Conservation (phyloP, 2,888 invertebrate genomes). For the Alentia gelatinosa region DNA sequence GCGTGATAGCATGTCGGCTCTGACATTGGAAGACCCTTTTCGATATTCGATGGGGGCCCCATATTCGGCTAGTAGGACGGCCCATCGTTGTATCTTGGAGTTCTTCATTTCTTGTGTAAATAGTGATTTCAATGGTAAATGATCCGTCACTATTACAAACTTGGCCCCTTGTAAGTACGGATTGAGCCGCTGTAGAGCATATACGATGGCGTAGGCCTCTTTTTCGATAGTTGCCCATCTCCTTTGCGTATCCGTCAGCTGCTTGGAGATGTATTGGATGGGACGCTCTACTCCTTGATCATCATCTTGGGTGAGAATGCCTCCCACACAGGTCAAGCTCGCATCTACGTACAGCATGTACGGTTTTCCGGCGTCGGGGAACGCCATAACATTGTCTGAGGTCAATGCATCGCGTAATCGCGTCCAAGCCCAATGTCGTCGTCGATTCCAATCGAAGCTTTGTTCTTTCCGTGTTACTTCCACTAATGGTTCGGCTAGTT, state of each 20-base stretch:
- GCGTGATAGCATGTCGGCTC: slow-evolving; percentile 46
- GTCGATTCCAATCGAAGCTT: neutral
- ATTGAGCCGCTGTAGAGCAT: neutral
- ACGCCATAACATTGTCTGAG: slow-evolving; percentile 26
- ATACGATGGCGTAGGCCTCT: slow-evolving; percentile 37
- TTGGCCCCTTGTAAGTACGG: slow-evolving; percentile 24
- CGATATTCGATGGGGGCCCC: slow-evolving; percentile 10
- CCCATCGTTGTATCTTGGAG: slow-evolving; percentile 57
- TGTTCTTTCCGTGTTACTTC: neutral
- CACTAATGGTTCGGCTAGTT: neutral
- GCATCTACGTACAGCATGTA: neutral
- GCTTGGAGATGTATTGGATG: slow-evolving; percentile 43
- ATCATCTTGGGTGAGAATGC: slow-evolving; percentile 36
- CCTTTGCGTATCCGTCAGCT: neutral
- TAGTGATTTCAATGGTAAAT: slow-evolving; percentile 27
- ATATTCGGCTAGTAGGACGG: slow-evolving; percentile 53
- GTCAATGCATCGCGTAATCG: neutral
- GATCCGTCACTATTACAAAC: slow-evolving; percentile 16
- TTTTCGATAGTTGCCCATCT: slow-evolving; percentile 47
- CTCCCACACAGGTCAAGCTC: neutral
- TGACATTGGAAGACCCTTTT: slow-evolving; percentile 32
- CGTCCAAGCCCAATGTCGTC: neutral
- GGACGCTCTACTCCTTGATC: slow-evolving; percentile 38
- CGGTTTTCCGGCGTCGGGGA: neutral
- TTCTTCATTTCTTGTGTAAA: slow-evolving; percentile 54